phyloP scores from a whole-genome alignment of 2,888 invertebrate species.

The Polyommatus icarus region DNA sequence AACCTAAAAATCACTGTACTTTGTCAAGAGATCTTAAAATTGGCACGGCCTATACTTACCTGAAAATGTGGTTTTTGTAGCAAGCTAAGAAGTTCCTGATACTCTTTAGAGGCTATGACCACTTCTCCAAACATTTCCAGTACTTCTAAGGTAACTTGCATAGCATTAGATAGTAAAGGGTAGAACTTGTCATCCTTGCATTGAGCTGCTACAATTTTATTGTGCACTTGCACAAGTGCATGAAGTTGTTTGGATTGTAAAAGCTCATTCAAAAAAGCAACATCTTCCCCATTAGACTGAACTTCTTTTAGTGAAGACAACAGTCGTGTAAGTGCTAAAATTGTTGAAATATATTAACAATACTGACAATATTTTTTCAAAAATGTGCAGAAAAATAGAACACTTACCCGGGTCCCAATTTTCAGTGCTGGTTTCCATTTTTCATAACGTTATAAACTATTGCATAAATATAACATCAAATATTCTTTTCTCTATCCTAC shows the following conservation, averaged over 20 bases:
- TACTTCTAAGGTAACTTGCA: slow-evolving; percentile 90
- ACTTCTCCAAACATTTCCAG: slow-evolving; percentile 86
- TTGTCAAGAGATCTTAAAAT: too few relatives aligned
- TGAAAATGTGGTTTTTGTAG: slow-evolving; percentile 93
- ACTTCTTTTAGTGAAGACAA: slow-evolving; percentile 91
- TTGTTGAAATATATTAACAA: slow-evolving; percentile 33
- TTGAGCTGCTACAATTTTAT: slow-evolving; percentile 90
- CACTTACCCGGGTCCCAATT: slow-evolving; percentile 72
- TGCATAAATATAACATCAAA: slow-evolving; percentile 12
- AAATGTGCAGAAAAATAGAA: not conserved
- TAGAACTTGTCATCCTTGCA: slow-evolving; percentile 92
- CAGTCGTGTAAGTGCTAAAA: slow-evolving; percentile 88
- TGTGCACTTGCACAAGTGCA: slow-evolving; percentile 94
- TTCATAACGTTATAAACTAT: slow-evolving; percentile 32
- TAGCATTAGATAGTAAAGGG: slow-evolving; percentile 91
- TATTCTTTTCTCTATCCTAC: not conserved
- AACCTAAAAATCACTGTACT: too few relatives aligned
- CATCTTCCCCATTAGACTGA: slow-evolving; percentile 90
- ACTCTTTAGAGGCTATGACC: slow-evolving; percentile 85
- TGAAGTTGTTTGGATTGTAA: slow-evolving; percentile 93
- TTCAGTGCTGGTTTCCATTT: slow-evolving; percentile 50
- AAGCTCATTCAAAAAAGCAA: slow-evolving; percentile 90
- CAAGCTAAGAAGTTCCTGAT: slow-evolving; percentile 88
- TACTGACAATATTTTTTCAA: not conserved
- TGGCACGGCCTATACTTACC: slow-evolving; percentile 69